These are phyloP conservation scores for Lottia gigantea DNA, from an alignment of 2,888 invertebrate species.

Conservation along the genomic window DNA sequence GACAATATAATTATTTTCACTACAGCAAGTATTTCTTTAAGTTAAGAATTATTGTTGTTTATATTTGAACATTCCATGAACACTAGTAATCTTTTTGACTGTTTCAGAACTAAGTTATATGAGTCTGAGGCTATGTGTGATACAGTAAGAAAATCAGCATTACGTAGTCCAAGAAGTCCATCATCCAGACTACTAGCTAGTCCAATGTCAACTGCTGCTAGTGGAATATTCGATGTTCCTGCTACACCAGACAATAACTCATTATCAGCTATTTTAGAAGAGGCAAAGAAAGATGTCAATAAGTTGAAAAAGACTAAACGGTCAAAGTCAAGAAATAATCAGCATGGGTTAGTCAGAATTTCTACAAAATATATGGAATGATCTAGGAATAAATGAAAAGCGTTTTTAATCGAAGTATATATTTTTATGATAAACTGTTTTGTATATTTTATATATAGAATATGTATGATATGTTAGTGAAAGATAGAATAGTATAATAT, in stretches of 20 bases:
- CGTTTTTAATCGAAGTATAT: no score
- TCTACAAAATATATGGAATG: no score
- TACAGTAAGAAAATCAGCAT: slow-evolving; percentile 71
- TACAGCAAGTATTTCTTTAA: no score
- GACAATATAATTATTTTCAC: no score
- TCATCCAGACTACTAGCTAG: slow-evolving; percentile 39
- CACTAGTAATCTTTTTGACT: slow-evolving; percentile 7
- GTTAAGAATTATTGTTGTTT: neutral
- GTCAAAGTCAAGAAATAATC: slow-evolving; percentile 24
- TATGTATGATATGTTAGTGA: no score
- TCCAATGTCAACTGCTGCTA: slow-evolving; percentile 26
- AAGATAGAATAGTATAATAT: no score
- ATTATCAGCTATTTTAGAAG: slow-evolving; percentile 74
- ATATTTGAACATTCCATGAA: neutral
- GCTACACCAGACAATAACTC: slow-evolving; percentile 34
- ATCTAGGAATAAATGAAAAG: no score
- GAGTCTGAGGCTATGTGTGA: slow-evolving; percentile 87
- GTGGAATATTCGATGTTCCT: slow-evolving; percentile 27
- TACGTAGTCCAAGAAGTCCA: slow-evolving; percentile 23
- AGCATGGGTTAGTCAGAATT: slow-evolving; percentile 33
- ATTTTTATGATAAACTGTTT: no score
- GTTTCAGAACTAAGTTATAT: slow-evolving; percentile 78
- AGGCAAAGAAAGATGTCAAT: slow-evolving; percentile 83
- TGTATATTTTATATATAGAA: no score
- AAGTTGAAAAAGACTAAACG: slow-evolving; percentile 46